A percentile compares a stretch with the other conserved stretches of the same genome.
phyloP scores from a whole-genome alignment of 2,797 vertebrate genomes.

The Manis javanica region DNA sequence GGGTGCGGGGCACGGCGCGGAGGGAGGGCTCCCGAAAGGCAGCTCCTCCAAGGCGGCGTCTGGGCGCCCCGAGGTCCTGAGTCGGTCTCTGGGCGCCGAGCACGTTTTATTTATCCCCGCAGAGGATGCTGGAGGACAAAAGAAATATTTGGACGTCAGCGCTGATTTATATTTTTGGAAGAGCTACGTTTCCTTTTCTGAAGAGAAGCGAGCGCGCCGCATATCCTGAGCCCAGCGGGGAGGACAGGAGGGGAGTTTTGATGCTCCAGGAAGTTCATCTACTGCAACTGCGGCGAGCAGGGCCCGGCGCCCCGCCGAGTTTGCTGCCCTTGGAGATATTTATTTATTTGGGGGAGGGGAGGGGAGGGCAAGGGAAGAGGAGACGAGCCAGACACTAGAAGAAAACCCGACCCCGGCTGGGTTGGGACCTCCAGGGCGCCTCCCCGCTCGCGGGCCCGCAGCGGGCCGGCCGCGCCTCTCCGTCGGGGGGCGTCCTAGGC shows the following conservation, averaged over 20 bases:
- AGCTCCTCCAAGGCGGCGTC: neutral
- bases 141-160: slow-evolving; percentile 85
- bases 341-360: slow-evolving; percentile 63
- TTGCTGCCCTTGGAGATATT: slow-evolving; percentile 52
- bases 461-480: neutral
- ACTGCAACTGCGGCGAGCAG: neutral
- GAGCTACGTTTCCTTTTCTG: slow-evolving; percentile 90
- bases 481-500: fast-evolving
- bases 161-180: slow-evolving; percentile 89
- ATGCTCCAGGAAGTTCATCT: slow-evolving; percentile 86
- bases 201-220: slow-evolving; percentile 86
- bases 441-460: neutral
- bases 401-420: neutral
- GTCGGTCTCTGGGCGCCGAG: slow-evolving; percentile 69
- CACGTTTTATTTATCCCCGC: slow-evolving; percentile 87
- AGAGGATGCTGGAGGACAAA: slow-evolving; percentile 88
- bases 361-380: slow-evolving; percentile 27
- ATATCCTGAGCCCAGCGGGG: slow-evolving; percentile 87
- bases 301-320: neutral
- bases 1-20: fast-evolving
- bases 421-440: slow-evolving; percentile 11
- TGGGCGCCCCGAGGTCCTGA: slow-evolving; percentile 51
- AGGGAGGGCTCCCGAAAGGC: neutral
- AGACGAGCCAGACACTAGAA: slow-evolving; percentile 55
- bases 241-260: slow-evolving; percentile 84